Base-by-base conservation (phyloP, 92 coral and sea anemone genomes). In the Diadumene lineata region DNA sequence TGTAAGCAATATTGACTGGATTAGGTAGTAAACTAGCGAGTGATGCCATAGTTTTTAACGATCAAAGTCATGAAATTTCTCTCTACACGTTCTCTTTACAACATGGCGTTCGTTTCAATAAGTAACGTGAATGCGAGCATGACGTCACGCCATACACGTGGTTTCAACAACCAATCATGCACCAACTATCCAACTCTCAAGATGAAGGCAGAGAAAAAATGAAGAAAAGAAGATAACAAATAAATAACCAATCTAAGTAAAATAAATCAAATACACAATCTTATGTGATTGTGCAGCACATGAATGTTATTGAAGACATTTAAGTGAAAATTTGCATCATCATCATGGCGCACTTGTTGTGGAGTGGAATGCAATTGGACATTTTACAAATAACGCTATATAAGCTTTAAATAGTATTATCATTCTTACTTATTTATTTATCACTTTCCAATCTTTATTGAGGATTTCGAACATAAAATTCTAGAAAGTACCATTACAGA, bases 11-110 rank as follows among this genome's bases (percentile, higher is more conserved):
- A 64, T 92, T 92, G 29, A 91, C 82, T 31, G 98, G 98, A 28
- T 94, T 89, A 43, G 98, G 98, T 9, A 94, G 93, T 43, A 94
- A 80, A 77, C 98, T 94, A 34, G 82, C 76, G 0, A 78, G 75
- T 18, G 82, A 78, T 43, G 72, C 75, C 82, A 78, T 78, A 19
- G 21, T 68, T 56, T 31, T 46, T 31, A 29, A 22, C 26, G 66
- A 62, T 7, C 68, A 30, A 62, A 62, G 23, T 4, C 27, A 30
- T 19, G 13, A 26, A 62, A 1, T 28, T 28, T 30, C n/a, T 62
- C 31, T 30, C 38, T 4, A 22, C 68, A 62, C 68, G 68, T 28
- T 62, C 15, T 30, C 31, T 15, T 30, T 62, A 15, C 76, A 70
- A 53, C 67, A 72, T 72, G 77, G 77, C 77, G 77, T 17, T 43